Conservation (phyloP, 2,113 vertebrate species). For the Neogale vison region DNA sequence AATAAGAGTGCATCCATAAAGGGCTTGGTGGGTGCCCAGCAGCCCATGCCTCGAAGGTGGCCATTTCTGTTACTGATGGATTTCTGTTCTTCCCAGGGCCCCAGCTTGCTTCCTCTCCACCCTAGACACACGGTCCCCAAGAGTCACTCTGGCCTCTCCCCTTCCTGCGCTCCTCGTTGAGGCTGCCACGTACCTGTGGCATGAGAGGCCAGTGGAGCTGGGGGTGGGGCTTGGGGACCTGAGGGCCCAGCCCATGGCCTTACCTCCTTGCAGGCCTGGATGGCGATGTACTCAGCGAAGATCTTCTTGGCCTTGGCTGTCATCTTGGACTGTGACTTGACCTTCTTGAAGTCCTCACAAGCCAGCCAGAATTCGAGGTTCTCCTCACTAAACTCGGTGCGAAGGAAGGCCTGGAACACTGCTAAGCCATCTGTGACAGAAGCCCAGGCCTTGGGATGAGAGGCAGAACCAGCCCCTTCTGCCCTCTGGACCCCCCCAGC, state of each 20-base stretch:
- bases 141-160: not conserved
- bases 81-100: not conserved
- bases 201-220: not conserved
- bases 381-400: conserved; percentile 98
- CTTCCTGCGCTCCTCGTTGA: not conserved
- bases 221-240: fast-evolving
- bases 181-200: not conserved
- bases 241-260: conserved; percentile 37
- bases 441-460: conserved; percentile 63
- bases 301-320: conserved; percentile 97
- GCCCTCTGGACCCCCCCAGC: not conserved
- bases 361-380: conserved; percentile 99
- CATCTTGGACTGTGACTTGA: conserved; percentile 99
- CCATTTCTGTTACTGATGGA: not conserved
- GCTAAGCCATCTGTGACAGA: conserved; percentile 92
- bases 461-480: conserved; percentile 75
- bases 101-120: not conserved
- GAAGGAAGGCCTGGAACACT: conserved; percentile 96
- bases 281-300: conserved; percentile 96
- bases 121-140: not conserved
- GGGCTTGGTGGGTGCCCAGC: not conserved
- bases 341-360: conserved; percentile 98
- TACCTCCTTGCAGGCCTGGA: conserved; percentile 99
- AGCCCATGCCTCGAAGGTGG: fast-evolving
- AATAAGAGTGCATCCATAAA: not conserved